These are phyloP conservation scores for Plemyria rubiginata DNA, from an alignment of 2,888 invertebrate species.

Conservation along the genomic window DNA sequence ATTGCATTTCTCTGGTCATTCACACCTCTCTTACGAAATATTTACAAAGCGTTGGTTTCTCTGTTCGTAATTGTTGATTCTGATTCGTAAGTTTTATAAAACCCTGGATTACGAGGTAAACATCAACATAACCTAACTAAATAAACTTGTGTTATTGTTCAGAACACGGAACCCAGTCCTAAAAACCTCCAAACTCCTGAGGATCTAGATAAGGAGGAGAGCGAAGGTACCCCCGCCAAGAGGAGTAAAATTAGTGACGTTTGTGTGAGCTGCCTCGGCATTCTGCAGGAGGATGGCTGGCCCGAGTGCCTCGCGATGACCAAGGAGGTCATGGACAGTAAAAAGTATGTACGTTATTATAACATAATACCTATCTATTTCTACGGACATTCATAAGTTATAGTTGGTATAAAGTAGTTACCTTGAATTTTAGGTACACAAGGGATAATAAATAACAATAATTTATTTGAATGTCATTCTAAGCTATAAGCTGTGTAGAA, in stretches of 20 bases:
- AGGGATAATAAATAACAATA: no score
- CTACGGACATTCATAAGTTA: no score
- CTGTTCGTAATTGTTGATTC: no score
- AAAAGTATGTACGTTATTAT: conserved; percentile 57
- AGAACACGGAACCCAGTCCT: conserved; percentile 20
- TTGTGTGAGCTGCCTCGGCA: conserved; percentile 90
- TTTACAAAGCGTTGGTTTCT: neutral
- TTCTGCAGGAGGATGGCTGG: conserved; percentile 87
- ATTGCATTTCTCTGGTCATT: neutral
- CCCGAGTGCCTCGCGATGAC: conserved; percentile 78
- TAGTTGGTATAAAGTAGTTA: no score
- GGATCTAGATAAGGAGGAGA: conserved; percentile 17
- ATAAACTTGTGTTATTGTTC: neutral
- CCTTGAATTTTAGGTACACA: no score
- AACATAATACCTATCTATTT: no score
- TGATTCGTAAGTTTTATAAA: no score
- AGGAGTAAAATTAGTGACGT: conserved; percentile 80
- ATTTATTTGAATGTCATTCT: no score
- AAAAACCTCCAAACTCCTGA: neutral
- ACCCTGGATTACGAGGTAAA: neutral
- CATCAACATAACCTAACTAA: neutral
- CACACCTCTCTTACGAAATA: neutral
- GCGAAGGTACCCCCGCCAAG: conserved; percentile 28
- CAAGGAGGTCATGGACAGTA: conserved; percentile 79
- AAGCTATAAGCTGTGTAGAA: no score